phyloP scores from a whole-genome alignment of 1,140 invertebrate species.

The Cecropterus lyciades region DNA sequence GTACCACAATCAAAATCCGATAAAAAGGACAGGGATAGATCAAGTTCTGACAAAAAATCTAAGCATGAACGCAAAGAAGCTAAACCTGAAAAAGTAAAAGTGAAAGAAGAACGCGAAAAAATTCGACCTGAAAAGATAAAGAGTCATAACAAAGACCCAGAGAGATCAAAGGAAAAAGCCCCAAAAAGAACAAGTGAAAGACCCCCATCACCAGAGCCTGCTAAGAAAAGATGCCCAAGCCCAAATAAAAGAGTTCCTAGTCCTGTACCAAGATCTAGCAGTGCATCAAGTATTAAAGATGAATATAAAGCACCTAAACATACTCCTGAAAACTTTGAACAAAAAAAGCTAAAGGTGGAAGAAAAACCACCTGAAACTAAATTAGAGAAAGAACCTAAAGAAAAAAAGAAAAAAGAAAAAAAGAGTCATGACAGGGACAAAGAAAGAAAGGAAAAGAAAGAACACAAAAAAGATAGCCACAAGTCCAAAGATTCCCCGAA shows the following conservation, averaged over 20 bases:
- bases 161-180: constrained; percentile 85
- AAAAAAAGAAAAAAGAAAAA: constrained; percentile 83
- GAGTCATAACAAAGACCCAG: constrained; percentile 86
- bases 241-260: constrained; percentile 77
- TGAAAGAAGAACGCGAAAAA: constrained; percentile 86
- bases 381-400: constrained; percentile 70
- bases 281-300: constrained; percentile 80
- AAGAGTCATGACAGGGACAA: constrained; percentile 83
- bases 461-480: constrained; percentile 83
- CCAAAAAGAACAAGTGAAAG: constrained; percentile 76
- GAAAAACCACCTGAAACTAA: constrained; percentile 77
- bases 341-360: constrained; percentile 71
- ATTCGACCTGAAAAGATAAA: constrained; percentile 87
- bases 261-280: constrained; percentile 72
- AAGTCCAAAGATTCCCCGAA: constrained; percentile 80
- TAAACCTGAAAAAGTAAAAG: constrained; percentile 83
- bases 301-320: constrained; percentile 73
- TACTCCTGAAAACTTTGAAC: constrained; percentile 72
- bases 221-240: constrained; percentile 86
- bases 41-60: constrained; percentile 84
- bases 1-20: constrained; percentile 81
- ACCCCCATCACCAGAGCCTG: constrained; percentile 78
- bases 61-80: constrained; percentile 85
- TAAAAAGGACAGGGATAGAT: constrained; percentile 86
- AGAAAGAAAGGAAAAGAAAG: constrained; percentile 82